Evolutionary conservation across 2,888 invertebrate genomes (phyloP).

Genomic region (Sturmia bella): DNA sequence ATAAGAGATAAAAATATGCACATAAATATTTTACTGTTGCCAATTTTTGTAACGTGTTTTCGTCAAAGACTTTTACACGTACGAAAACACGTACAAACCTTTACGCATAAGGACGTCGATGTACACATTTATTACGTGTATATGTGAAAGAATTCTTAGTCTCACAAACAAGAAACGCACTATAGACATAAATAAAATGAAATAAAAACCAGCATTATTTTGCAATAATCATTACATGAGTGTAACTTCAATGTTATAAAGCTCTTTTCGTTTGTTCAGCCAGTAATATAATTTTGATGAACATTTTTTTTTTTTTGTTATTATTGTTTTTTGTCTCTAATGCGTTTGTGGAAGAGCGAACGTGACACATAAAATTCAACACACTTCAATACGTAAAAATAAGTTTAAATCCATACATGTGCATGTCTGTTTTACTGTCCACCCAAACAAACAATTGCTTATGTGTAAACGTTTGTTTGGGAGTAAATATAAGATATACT

Average conservation of each 20-base stretch:
- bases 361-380: conserved; percentile 70
- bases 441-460: too few species aligned
- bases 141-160: neutral
- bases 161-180: neutral
- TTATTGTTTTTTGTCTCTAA: conserved; percentile 64
- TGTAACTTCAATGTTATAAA: conserved; percentile 65
- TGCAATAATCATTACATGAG: conserved; percentile 69
- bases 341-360: conserved; percentile 71
- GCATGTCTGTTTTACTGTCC: neutral
- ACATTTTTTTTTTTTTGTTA: conserved; percentile 31
- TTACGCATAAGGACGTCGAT: neutral
- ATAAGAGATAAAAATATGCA: conserved; percentile 8
- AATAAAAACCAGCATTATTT: conserved; percentile 32
- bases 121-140: conserved; percentile 11
- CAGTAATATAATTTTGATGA: conserved; percentile 15
- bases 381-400: conserved; percentile 44
- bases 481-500: too few species aligned
- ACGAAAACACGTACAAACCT: conserved; percentile 16
- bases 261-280: neutral
- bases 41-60: conserved; percentile 6
- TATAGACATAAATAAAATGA: conserved; percentile 28
- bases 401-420: neutral
- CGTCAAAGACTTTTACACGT: conserved; percentile 18
- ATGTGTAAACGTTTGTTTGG: too few species aligned
- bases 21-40: conserved; percentile 1